Percentiles rank a stretch among this genome's conserved stretches.
These are phyloP conservation scores for Lasioglossum villosulum DNA, from an alignment of 2,888 invertebrate species.

Conservation along the genomic window DNA sequence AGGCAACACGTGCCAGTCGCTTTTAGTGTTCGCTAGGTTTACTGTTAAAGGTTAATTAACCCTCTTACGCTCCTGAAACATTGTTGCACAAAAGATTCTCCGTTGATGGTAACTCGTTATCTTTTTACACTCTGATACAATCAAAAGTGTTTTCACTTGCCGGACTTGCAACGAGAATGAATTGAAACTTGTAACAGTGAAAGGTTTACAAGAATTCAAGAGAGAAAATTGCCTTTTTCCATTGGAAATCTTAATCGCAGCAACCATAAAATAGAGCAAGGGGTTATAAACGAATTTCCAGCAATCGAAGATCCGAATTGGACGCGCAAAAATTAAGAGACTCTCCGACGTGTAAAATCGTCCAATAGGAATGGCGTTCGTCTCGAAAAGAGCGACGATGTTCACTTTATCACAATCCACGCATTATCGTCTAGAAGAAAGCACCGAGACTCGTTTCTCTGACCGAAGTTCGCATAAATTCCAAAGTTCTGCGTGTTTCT, in stretches of 20 bases:
- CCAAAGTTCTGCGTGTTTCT: background rate
- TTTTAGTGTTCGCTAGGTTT: background rate
- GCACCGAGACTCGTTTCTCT: background rate
- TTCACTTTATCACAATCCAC: background rate
- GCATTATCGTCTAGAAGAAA: background rate
- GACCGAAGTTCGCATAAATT: background rate
- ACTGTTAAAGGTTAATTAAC: background rate
- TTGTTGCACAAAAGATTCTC: slow-evolving; percentile 1
- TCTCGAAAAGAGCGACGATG: background rate
- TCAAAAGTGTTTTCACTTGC: background rate
- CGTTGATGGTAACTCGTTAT: background rate
- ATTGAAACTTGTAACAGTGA: background rate
- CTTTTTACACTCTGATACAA: background rate
- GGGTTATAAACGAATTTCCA: background rate
- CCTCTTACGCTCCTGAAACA: background rate
- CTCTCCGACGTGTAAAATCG: background rate
- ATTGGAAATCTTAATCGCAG: background rate
- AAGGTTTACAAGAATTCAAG: background rate
- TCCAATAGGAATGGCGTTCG: background rate
- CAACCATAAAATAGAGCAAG: background rate
- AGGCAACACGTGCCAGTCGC: background rate
- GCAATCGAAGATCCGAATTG: background rate
- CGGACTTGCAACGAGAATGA: background rate
- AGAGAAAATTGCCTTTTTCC: background rate
- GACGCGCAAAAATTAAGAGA: background rate